phyloP scores from a whole-genome alignment of 2,797 vertebrate genomes.

The Melanotaenia boesemani region DNA sequence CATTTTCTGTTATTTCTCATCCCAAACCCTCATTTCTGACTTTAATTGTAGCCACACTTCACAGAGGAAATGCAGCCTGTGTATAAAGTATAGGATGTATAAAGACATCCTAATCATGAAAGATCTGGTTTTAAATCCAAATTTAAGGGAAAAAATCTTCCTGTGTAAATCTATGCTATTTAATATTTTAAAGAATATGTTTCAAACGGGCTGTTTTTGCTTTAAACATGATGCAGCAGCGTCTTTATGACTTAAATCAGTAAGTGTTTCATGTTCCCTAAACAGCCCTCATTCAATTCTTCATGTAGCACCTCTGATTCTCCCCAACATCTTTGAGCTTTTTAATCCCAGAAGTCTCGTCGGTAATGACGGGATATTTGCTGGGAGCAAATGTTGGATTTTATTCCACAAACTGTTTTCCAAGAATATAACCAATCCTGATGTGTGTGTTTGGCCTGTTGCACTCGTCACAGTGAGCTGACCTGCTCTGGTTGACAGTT shows the following conservation, averaged over 20 bases:
- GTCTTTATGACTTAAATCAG: background rate
- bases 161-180: background rate
- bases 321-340: too few relatives aligned
- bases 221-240: background rate
- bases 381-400: background rate
- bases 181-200: too few relatives aligned
- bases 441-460: background rate
- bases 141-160: background rate
- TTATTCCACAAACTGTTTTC: background rate
- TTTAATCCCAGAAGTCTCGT: too few relatives aligned
- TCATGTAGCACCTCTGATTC: background rate
- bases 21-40: constrained; percentile 27
- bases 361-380: too few relatives aligned
- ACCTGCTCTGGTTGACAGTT: background rate
- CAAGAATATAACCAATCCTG: background rate
- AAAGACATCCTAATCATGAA: background rate
- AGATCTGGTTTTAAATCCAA: background rate
- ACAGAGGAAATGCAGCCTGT: background rate
- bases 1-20: constrained; percentile 23
- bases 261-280: background rate
- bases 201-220: background rate
- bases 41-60: background rate
- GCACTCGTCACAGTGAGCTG: too few relatives aligned
- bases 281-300: background rate
- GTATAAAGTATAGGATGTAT: too few relatives aligned